Percentiles rank a stretch among this genome's conserved stretches.
Evolutionary conservation across 2,797 vertebrate genomes (phyloP).

Genomic region (Mus caroli): DNA sequence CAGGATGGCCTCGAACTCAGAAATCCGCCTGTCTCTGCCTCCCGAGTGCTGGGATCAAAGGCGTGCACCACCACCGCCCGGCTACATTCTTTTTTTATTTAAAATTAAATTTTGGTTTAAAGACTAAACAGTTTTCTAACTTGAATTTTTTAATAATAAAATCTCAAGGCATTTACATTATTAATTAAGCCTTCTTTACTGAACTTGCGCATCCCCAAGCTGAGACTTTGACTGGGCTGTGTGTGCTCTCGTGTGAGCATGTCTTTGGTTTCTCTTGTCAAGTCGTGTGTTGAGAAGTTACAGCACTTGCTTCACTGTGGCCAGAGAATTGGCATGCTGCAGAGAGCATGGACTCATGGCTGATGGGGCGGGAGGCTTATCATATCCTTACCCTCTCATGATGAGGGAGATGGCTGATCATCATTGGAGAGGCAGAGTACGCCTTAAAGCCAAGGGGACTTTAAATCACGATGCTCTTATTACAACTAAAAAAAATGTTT

Average conservation of each 20-base stretch:
- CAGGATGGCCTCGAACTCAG: no score
- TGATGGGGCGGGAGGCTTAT: background rate
- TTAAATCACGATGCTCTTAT: slow-evolving; percentile 56
- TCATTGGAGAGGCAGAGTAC: background rate
- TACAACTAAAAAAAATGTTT: slow-evolving; percentile 23
- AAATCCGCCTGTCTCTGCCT: no score
- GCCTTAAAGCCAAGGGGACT: slow-evolving; percentile 17
- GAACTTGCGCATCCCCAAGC: background rate
- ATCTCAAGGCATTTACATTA: slow-evolving; percentile 50
- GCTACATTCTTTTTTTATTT: slow-evolving; percentile 48
- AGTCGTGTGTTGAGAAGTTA: background rate
- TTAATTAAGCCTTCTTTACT: slow-evolving; percentile 7
- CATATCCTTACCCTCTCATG: slow-evolving; percentile 19
- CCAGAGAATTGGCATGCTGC: background rate
- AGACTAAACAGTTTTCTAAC: slow-evolving; percentile 40
- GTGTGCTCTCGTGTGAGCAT: background rate
- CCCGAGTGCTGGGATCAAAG: no score
- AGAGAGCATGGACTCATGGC: background rate
- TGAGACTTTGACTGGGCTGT: background rate
- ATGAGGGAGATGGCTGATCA: background rate
- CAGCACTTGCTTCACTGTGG: background rate
- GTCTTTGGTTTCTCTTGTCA: slow-evolving; percentile 38
- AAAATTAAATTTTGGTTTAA: slow-evolving; percentile 47
- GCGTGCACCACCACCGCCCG: no score
- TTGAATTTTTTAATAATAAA: slow-evolving; percentile 58